These are phyloP conservation scores for Anhinga anhinga DNA, from an alignment of 2,113 vertebrate genomes.

Conservation along the genomic window DNA sequence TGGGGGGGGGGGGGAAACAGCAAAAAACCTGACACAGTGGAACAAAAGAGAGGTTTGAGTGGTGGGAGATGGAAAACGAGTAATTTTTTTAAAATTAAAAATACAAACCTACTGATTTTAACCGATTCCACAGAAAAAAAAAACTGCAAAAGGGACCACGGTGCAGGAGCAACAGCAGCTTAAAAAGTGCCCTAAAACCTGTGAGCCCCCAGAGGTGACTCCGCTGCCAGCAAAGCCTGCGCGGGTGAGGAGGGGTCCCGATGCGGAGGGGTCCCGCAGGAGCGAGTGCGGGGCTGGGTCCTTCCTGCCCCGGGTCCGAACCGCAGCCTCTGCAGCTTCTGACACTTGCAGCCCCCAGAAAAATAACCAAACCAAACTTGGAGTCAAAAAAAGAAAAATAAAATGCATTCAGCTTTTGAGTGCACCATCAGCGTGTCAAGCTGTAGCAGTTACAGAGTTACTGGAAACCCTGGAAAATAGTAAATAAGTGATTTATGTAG, in stretches of 20 bases:
- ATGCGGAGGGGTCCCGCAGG: neutral
- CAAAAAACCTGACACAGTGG: rapidly evolving
- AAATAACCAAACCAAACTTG: no score
- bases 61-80: neutral
- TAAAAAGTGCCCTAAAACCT: neutral
- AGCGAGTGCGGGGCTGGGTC: neutral
- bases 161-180: neutral
- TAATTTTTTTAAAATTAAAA: neutral
- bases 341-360: no score
- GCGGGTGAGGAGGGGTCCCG: neutral
- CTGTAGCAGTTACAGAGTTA: neutral
- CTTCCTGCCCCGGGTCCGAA: neutral
- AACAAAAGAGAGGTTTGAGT: neutral
- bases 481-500: neutral
- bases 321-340: neutral
- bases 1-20: neutral
- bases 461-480: neutral
- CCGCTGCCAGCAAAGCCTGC: neutral
- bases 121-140: rapidly evolving
- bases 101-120: neutral
- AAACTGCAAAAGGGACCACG: neutral
- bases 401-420: rapidly evolving
- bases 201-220: rapidly evolving
- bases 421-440: rapidly evolving
- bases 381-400: neutral